Evolutionary conservation across 2,888 invertebrate genomes (phyloP).

Genomic region (Andrena camellia): DNA sequence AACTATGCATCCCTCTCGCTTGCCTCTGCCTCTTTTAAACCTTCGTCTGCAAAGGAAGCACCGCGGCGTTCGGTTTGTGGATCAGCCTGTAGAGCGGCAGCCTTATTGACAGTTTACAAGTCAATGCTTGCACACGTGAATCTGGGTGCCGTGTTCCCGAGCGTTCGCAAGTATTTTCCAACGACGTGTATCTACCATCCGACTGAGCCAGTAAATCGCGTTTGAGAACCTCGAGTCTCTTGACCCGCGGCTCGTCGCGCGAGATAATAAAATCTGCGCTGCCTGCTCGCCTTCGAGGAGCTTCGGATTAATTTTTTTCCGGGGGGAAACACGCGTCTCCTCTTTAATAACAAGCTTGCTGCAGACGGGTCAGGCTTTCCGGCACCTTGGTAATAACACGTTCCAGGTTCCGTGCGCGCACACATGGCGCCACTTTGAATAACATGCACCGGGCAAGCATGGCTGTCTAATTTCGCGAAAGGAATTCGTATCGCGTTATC

Average conservation of each 20-base stretch:
- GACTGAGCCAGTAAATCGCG: neutral
- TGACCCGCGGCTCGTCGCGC: neutral
- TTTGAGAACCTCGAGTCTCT: neutral
- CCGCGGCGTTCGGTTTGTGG: neutral
- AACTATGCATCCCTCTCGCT: neutral
- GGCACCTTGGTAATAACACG: neutral
- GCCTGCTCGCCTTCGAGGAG: neutral
- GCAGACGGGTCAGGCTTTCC: neutral
- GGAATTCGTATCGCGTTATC: neutral
- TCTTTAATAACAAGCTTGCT: conserved; percentile 10
- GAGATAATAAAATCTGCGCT: conserved; percentile 13
- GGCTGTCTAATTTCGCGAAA: neutral
- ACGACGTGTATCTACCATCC: neutral
- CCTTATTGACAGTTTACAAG: conserved; percentile 14
- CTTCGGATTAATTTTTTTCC: conserved; percentile 8
- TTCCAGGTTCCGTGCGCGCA: neutral
- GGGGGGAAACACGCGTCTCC: neutral
- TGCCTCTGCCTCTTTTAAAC: neutral
- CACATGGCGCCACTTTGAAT: conserved; percentile 1
- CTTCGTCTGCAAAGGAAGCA: neutral
- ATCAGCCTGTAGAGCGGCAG: neutral
- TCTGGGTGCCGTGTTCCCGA: conserved; percentile 6
- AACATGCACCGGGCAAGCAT: neutral
- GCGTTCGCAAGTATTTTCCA: neutral
- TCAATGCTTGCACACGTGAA: neutral